Evolutionary conservation across 1,140 invertebrate genomes (phyloP), one percentile per base, ranked within the genome.

Genomic region (Leptopilina boulardi): DNA sequence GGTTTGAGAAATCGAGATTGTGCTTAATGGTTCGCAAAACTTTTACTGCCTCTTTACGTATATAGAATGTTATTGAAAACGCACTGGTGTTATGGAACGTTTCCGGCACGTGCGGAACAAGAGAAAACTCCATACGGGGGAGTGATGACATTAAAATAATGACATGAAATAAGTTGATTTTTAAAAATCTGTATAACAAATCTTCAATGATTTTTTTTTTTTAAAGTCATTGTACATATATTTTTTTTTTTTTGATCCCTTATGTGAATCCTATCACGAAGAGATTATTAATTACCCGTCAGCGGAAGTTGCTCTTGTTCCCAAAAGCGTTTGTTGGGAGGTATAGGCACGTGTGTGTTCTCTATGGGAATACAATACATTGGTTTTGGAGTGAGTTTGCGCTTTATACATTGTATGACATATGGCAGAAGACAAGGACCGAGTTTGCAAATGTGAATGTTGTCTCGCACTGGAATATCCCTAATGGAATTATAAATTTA

Each of bases 401-500:
- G 79, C 81, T 85, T 81, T 85, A 77, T 80, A n/a, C n/a, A n/a
- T n/a, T n/a, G n/a, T n/a, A 80, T 83, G 82, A 81, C 74, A 73
- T n/a, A n/a, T 26, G 66, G n/a, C 38, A 44, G 71, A 70, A 47
- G 44, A 47, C 80, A 76, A 71, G 74, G 47, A 80, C 80, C 75
- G 79, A 80, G 79, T n/a, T n/a, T 80, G 73, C 79, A 80, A 83
- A 84, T 83, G 81, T 80, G 82, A 85, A 86, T 85, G 85, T 86
- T 79, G 83, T 85, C n/a, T n/a, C 76, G 82, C 77, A 76, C 79
- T 83, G 76, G 78, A 81, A 80, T 74, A 76, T 77, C 82, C 81
- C 77, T 89, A 88, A 89, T 87, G 84, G 85, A 88, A 89, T 89
- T 88, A 88, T 86, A 87, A 88, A 89, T 89, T 89, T 86, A 88